Base-by-base conservation (phyloP, 2,797 vertebrate genomes). In the Myotis myotis region DNA sequence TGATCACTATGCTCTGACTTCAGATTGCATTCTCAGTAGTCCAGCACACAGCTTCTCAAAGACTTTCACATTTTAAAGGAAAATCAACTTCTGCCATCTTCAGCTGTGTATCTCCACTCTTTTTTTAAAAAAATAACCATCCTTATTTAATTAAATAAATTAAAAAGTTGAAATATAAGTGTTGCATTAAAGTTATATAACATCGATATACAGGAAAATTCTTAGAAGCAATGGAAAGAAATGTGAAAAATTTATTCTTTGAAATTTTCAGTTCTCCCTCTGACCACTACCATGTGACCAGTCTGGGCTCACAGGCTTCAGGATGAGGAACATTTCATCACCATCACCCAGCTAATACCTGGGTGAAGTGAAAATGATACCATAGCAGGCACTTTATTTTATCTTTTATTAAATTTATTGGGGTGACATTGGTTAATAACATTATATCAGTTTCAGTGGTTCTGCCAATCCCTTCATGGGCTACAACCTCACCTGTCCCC, bases 391-490 rank as follows among this genome's bases (percentile, higher is more conserved):
- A 51, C 23, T 70, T 38, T 36, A 36, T 68, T 68, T 68, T 23
- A 70, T 10, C 36, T 70, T 38, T 38, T 12, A 23, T 70, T 70
- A 23, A 38, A 36, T 22, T 70, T 70, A 70, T 23, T 70, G 33
- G 68, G 68, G 20, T 70, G 33, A 23, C 68, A 70, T 36, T 38
- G 33, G 19, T 38, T 70, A 70, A 36, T 70, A 38, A 36, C 4
- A 70, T 38, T 12, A 22, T 38, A 70, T 23, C n/a, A 33, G 64
- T 66, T 33, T 33, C n/a, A 66, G 64, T 84, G 91, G 62, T 85
- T 75, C 72, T 71, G 85, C 85, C 83, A 72, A 76, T 44, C 92
- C 78, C 49, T 94, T 96, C 96, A 96, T 97, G 96, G 96, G 95
- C 20, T 90, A 95, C 68, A 75, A 22, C 83, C 95, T 96, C 83